phyloP scores from a whole-genome alignment of 2,113 vertebrate species.

The Nyctibius bracteatus region DNA sequence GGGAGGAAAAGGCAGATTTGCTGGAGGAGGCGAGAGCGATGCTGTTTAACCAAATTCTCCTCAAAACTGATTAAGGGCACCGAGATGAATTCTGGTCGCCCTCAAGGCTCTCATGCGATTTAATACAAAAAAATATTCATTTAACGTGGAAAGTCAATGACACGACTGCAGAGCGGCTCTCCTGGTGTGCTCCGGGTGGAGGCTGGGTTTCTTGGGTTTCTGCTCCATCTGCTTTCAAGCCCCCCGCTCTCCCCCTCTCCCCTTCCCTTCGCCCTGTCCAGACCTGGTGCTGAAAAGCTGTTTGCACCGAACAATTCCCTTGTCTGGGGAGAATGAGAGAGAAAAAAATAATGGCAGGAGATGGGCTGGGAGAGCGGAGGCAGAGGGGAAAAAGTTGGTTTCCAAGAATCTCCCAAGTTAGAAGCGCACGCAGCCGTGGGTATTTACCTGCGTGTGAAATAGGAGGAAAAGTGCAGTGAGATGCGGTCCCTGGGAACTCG shows the following conservation, averaged over 20 bases:
- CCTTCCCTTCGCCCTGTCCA: background rate
- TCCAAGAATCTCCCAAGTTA: background rate
- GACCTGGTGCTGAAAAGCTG: slow-evolving; percentile 27
- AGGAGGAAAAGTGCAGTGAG: background rate
- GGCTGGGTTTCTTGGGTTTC: background rate
- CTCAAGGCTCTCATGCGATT: background rate
- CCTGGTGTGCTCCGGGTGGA: background rate
- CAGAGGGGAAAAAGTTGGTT: background rate
- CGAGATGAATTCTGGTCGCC: slow-evolving; percentile 16
- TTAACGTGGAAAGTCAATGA: background rate
- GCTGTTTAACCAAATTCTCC: slow-evolving; percentile 35
- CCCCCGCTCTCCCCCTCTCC: background rate
- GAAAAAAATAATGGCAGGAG: background rate
- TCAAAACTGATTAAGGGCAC: slow-evolving; percentile 30
- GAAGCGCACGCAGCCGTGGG: background rate
- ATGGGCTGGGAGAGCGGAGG: background rate
- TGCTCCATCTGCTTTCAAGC: background rate
- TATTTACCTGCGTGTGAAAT: slow-evolving; percentile 32
- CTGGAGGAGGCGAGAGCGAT: slow-evolving; percentile 22
- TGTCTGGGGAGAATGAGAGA: background rate
- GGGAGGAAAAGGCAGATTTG: slow-evolving; percentile 36
- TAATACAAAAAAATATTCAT: background rate
- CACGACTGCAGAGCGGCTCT: background rate
- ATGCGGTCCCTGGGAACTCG: background rate
- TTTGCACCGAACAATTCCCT: background rate